phyloP scores from a whole-genome alignment of 64 coral and sea anemone species.

The Montipora efflorescens region DNA sequence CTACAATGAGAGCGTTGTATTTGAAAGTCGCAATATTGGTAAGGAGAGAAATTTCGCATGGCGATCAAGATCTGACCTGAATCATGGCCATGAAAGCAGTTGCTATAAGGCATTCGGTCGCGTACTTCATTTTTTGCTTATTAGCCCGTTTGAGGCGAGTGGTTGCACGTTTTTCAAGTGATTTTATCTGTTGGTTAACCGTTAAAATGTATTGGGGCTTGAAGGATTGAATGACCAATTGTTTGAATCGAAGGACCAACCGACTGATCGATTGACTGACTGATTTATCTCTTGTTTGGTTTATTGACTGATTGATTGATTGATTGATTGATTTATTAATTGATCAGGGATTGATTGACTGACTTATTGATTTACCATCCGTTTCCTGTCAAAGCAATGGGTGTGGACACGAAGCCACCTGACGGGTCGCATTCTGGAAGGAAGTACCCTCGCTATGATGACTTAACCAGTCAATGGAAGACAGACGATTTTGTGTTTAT shows the following conservation, averaged over 20 bases:
- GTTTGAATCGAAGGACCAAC: too few species aligned
- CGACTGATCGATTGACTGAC: too few species aligned
- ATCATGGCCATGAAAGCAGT: neutral
- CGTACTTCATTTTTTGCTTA: too few species aligned
- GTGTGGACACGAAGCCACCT: conserved; percentile 21
- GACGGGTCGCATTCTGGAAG: neutral
- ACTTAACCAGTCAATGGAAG: conserved; percentile 32
- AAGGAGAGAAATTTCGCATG: neutral
- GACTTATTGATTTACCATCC: neutral
- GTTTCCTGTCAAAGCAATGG: conserved; percentile 27
- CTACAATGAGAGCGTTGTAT: conserved; percentile 7
- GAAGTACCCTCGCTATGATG: conserved; percentile 43
- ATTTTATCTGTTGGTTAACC: too few species aligned
- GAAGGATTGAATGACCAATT: too few species aligned
- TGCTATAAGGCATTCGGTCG: neutral
- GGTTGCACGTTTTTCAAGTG: too few species aligned
- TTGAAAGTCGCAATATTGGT: conserved; percentile 54
- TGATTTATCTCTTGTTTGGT: too few species aligned
- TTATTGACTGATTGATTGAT: too few species aligned
- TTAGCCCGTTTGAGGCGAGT: too few species aligned
- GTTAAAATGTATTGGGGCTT: neutral
- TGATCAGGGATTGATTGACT: too few species aligned
- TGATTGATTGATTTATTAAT: too few species aligned
- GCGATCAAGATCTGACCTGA: neutral
- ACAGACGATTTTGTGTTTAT: conserved; percentile 25